Conservation (phyloP, 2,113 vertebrate genomes). For the Neotoma lepida region DNA sequence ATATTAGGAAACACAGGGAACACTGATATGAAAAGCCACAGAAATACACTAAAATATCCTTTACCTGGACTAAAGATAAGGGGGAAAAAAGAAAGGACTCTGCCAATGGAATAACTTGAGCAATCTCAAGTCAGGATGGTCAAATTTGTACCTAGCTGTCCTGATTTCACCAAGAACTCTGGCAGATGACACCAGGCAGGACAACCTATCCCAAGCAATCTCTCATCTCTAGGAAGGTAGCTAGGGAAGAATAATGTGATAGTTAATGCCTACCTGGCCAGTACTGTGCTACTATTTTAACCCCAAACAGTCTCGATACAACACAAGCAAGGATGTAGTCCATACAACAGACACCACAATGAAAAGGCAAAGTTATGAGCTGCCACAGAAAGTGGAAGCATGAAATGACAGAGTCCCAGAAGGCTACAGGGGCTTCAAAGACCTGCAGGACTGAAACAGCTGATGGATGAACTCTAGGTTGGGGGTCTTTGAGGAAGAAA, state of each 20-base stretch:
- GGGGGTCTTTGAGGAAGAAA: not conserved
- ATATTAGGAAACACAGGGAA: not conserved
- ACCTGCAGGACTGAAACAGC: not conserved
- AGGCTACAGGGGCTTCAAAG: not conserved
- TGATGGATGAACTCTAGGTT: not conserved
- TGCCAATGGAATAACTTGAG: not conserved
- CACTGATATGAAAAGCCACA: not conserved
- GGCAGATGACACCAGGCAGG: not conserved
- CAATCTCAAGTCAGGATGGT: not conserved
- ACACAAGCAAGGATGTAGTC: not conserved
- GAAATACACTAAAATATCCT: not conserved
- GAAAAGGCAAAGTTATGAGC: too few species aligned
- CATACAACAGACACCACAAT: not conserved
- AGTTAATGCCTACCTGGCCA: not conserved
- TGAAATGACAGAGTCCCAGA: not conserved
- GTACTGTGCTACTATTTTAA: not conserved
- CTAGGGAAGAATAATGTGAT: not conserved
- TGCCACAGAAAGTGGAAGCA: not conserved
- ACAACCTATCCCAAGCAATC: not conserved
- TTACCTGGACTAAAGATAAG: not conserved
- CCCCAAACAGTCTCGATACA: not conserved
- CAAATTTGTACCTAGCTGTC: not conserved
- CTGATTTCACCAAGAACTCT: fast-evolving
- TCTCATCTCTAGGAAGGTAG: not conserved
- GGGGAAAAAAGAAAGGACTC: not conserved